phyloP scores from a whole-genome alignment of 2,797 vertebrate species.

The Rhadinocentrus ornatus region DNA sequence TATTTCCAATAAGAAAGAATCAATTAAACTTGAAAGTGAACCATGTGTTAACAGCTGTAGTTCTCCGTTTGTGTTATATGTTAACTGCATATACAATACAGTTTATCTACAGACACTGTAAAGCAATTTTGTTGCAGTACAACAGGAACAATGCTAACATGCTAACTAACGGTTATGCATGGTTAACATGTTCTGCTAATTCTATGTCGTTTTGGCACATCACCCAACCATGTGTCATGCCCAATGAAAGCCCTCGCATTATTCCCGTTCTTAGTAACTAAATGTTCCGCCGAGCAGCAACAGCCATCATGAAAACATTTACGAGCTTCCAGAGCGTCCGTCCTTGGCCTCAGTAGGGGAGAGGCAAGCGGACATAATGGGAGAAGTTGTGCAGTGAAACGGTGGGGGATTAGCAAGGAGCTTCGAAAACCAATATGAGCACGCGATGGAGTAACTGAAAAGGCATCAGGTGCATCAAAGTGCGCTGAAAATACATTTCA shows the following conservation, averaged over 20 bases:
- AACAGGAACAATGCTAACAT: constrained; percentile 1
- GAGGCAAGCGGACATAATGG: constrained; percentile 61
- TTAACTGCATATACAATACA: background rate
- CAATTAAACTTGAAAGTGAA: background rate
- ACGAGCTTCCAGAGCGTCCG: constrained; percentile 35
- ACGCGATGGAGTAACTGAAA: accelerated
- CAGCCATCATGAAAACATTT: constrained; percentile 4
- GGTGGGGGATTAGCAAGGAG: background rate
- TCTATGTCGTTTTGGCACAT: background rate
- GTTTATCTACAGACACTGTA: background rate
- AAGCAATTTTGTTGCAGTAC: background rate
- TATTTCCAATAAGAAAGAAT: background rate
- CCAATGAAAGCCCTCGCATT: accelerated
- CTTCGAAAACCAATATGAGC: background rate
- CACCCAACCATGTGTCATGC: background rate
- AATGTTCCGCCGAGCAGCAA: background rate
- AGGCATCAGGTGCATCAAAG: background rate
- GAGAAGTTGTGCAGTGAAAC: constrained; percentile 58
- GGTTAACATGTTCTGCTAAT: background rate
- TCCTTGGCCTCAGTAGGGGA: constrained; percentile 70
- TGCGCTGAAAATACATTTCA: accelerated
- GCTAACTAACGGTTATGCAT: background rate
- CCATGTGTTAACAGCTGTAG: background rate
- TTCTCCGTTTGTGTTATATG: background rate
- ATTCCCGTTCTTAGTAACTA: no score